Base-by-base conservation (phyloP, 2,888 invertebrate species). In the Brenthis daphne region DNA sequence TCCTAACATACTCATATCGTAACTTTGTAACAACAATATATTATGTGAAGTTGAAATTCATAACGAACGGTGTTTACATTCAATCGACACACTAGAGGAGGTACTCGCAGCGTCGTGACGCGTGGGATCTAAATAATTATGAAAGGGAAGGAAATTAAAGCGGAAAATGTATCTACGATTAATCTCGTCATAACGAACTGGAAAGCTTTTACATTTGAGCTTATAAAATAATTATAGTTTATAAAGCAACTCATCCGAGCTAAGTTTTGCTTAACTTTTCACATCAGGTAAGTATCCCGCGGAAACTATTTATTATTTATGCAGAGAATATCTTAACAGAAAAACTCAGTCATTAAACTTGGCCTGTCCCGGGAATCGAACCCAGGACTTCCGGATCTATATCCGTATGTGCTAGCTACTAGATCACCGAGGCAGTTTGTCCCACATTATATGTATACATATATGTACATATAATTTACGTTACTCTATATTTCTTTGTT, bases 41-140 rank as follows among this genome's bases (percentile, higher is more conserved):
- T 60, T 50, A 60, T 50, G 50, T 60, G 48, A 60, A 60, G 50
- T 50, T 50, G 60, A 50, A 60, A 60, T 50, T 60, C 60, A 60
- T 60, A 60, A 60, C 58, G 48, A 58, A 24, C 37, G 8, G 24
- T 66, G 66, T 60, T 66, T 66, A 66, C 60, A 48, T 66, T 66
- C 66, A 66, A 66, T 66, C 60, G 54, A 48, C 54, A 53, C n/a
- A 33, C 29, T 29, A 58, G 50, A 14, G 16, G 3, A 13, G 20
- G 16, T 4, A n/a, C 57, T 29, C 8, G 16, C 53, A 11, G 53
- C 11, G 11, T 12, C 14, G 57, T 47, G 57, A 24, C 16, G 60
- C 50, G 60, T 60, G 33, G 60, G 48, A 50, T 43, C 6, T 24
- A 29, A 58, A 50, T 50, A 50, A 60, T 60, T 60, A 60, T 16